These are phyloP conservation scores for Acanthopleura granulata DNA, from an alignment of 2,888 invertebrate genomes.

Conservation along the genomic window DNA sequence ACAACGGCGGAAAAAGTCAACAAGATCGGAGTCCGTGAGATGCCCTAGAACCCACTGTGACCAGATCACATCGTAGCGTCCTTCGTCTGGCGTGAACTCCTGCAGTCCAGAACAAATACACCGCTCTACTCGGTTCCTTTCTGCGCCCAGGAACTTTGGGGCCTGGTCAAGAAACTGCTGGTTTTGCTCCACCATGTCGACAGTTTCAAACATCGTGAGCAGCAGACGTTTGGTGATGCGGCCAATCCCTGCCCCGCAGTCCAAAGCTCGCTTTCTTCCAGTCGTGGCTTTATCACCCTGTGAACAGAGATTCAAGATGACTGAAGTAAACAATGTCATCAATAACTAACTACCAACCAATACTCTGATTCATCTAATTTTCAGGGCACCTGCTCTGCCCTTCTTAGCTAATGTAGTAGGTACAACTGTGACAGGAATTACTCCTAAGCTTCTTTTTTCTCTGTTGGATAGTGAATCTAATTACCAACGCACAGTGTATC, in stretches of 20 bases:
- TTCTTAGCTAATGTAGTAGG: too few relatives aligned
- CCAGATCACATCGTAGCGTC: constrained; percentile 94
- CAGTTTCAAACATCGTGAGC: constrained; percentile 82
- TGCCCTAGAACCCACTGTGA: constrained; percentile 88
- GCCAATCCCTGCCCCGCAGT: constrained; percentile 98
- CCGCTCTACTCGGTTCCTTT: constrained; percentile 55
- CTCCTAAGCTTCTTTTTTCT: too few relatives aligned
- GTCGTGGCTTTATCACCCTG: constrained; percentile 71
- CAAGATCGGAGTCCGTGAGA: constrained; percentile 85
- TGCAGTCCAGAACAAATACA: constrained; percentile 77
- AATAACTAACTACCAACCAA: background rate
- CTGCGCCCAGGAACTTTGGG: constrained; percentile 57
- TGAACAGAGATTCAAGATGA: constrained; percentile 26
- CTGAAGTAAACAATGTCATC: background rate
- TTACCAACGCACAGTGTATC: too few relatives aligned
- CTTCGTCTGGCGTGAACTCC: constrained; percentile 80
- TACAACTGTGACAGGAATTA: too few relatives aligned
- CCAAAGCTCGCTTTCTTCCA: constrained; percentile 81
- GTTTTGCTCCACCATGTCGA: constrained; percentile 94
- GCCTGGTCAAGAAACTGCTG: constrained; percentile 84
- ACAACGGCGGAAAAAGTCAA: constrained; percentile 76
- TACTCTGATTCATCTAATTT: background rate
- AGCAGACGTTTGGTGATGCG: constrained; percentile 89
- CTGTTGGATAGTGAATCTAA: too few relatives aligned
- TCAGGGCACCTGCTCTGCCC: too few relatives aligned